A percentile compares a stretch with the other conserved stretches of the same genome.
Conservation (phyloP, 2,888 invertebrate genomes). For the Ligdia adustata region DNA sequence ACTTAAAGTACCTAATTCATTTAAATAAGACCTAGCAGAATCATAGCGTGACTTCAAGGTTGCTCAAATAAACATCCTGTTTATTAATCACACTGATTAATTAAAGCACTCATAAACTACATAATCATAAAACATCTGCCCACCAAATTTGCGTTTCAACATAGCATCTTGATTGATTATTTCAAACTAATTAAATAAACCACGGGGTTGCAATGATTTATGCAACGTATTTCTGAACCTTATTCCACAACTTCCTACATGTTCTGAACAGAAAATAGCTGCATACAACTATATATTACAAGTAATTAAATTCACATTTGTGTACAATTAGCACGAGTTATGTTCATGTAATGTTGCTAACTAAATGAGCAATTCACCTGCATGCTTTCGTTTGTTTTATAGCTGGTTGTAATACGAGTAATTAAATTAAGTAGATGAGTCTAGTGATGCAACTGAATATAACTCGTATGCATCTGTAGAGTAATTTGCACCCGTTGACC, state of each 20-base stretch:
- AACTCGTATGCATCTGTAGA: neutral
- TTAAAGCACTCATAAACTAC: slow-evolving; percentile 4
- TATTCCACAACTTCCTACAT: slow-evolving; percentile 8
- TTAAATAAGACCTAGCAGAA: neutral
- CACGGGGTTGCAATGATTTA: slow-evolving; percentile 3
- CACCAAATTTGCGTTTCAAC: slow-evolving; percentile 8
- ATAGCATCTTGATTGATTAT: slow-evolving; percentile 16
- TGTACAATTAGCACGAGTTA: slow-evolving; percentile 11
- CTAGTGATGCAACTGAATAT: slow-evolving; percentile 21
- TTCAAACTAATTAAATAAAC: slow-evolving; percentile 12
- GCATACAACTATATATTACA: slow-evolving; percentile 5
- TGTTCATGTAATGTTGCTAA: slow-evolving; percentile 12
- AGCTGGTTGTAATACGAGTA: slow-evolving; percentile 15
- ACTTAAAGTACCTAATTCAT: too few relatives aligned
- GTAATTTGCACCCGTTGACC: slow-evolving; percentile 10
- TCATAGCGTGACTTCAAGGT: slow-evolving; percentile 1
- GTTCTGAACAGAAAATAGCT: slow-evolving; percentile 1
- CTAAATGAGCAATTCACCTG: slow-evolving; percentile 16
- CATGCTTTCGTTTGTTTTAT: slow-evolving; percentile 28
- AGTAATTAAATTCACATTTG: slow-evolving; percentile 22
- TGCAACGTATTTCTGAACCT: slow-evolving; percentile 5
- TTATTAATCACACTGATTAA: slow-evolving; percentile 16
- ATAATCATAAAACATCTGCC: slow-evolving; percentile 17
- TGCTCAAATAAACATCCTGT: slow-evolving; percentile 16
- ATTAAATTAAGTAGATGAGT: slow-evolving; percentile 17